Conservation (phyloP, 2,797 vertebrate species). For the Chromobotia macracanthus region DNA sequence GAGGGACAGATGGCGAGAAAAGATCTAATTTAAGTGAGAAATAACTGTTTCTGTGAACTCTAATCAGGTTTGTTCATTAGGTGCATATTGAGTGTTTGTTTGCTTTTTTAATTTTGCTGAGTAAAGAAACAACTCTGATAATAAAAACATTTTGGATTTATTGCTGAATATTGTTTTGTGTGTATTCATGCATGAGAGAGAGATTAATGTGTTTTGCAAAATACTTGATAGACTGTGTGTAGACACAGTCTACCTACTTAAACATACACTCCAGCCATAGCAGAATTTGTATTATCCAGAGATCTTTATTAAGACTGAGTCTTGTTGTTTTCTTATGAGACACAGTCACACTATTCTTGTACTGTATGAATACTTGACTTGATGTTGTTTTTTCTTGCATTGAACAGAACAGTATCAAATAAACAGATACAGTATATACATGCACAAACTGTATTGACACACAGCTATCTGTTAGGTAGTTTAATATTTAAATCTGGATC, state of each 20-base stretch:
- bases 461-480: constrained; percentile 6
- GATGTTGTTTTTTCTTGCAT: constrained; percentile 24
- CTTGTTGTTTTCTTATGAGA: constrained; percentile 19
- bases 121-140: not conserved
- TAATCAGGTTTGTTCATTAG: not conserved
- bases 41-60: not conserved
- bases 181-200: too few relatives aligned
- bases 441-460: constrained; percentile 30
- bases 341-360: constrained; percentile 20
- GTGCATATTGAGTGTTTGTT: not conserved
- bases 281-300: constrained; percentile 16
- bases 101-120: not conserved
- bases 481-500: constrained; percentile 28
- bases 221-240: too few relatives aligned
- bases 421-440: constrained; percentile 56
- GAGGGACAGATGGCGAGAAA: not conserved
- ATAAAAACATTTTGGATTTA: too few relatives aligned
- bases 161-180: too few relatives aligned
- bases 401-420: constrained; percentile 53
- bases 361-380: constrained; percentile 41
- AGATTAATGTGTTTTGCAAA: too few relatives aligned
- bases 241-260: not conserved
- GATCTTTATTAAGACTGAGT: constrained; percentile 29
- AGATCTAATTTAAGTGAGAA: not conserved
- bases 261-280: not conserved